A percentile compares a stretch with the other conserved stretches of the same genome.
These are phyloP conservation scores for Parambassis ranga DNA, from an alignment of 2,797 vertebrate species.

Conservation along the genomic window DNA sequence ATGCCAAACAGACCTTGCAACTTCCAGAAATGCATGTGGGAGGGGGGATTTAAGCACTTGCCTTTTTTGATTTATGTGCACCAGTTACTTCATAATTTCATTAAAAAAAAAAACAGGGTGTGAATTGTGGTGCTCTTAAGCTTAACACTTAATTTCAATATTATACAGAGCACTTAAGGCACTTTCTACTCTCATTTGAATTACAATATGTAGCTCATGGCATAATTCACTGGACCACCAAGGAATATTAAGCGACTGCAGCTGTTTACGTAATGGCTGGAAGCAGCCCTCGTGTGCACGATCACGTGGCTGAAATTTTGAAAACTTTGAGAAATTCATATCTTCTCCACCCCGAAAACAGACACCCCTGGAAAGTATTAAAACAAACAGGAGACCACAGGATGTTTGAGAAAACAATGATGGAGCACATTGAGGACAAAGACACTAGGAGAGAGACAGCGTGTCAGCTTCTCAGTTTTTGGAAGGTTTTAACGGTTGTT, in stretches of 20 bases:
- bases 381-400: slow-evolving; percentile 61
- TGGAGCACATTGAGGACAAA: slow-evolving; percentile 47
- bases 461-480: slow-evolving; percentile 14
- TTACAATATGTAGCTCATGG: neutral
- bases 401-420: slow-evolving; percentile 66
- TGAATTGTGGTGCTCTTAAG: neutral
- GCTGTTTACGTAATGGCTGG: slow-evolving; percentile 35
- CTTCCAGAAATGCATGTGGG: slow-evolving; percentile 45
- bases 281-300: slow-evolving; percentile 2
- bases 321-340: slow-evolving; percentile 46
- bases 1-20: slow-evolving; percentile 47
- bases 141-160: slow-evolving; percentile 19
- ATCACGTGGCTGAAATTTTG: slow-evolving; percentile 28
- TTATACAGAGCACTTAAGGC: slow-evolving; percentile 32
- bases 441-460: slow-evolving; percentile 32
- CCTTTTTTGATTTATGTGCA: slow-evolving; percentile 49
- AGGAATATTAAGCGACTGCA: slow-evolving; percentile 25
- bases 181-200: slow-evolving; percentile 4
- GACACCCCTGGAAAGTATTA: slow-evolving; percentile 63
- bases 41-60: slow-evolving; percentile 50
- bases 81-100: neutral
- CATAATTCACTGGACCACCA: slow-evolving; percentile 32
- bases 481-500: slow-evolving; percentile 5
- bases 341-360: slow-evolving; percentile 52
- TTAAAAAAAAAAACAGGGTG: neutral